Conservation (phyloP, 2,888 invertebrate genomes). For the Saturnia pavonia region DNA sequence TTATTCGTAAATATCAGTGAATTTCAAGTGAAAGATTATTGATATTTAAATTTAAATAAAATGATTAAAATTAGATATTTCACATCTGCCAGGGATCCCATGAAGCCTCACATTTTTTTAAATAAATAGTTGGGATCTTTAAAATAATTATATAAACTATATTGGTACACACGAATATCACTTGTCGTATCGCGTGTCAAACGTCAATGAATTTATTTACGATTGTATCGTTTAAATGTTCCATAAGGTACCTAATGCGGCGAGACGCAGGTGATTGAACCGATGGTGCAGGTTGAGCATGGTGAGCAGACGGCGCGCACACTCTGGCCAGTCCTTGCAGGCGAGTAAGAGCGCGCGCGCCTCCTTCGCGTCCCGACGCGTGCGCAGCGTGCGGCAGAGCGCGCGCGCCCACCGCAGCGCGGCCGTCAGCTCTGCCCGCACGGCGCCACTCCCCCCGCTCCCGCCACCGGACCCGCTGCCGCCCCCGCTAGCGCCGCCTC, state of each 20-base stretch:
- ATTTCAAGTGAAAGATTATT: no score
- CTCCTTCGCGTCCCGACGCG: constrained; percentile 85
- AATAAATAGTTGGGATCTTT: no score
- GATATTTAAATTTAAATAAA: no score
- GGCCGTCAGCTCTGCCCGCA: constrained; percentile 94
- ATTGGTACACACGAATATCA: background rate
- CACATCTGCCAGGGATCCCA: no score
- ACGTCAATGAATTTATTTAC: background rate
- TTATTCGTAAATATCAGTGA: no score
- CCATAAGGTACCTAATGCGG: constrained; percentile 84
- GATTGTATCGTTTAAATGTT: background rate
- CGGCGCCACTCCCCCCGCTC: constrained; percentile 76
- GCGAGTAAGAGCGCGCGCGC: constrained; percentile 84
- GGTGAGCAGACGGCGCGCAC: constrained; percentile 92
- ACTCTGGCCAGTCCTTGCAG: constrained; percentile 94
- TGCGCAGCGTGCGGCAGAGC: constrained; percentile 86
- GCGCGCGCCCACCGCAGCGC: constrained; percentile 90
- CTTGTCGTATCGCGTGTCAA: background rate
- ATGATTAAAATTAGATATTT: no score
- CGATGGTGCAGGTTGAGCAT: constrained; percentile 92
- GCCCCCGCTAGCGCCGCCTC: constrained; percentile 84
- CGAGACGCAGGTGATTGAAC: constrained; percentile 90
- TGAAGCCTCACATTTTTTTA: no score
- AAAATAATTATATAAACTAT: no score
- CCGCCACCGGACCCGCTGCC: constrained; percentile 28